Evolutionary conservation across 2,113 vertebrate species (phyloP), one percentile per base, ranked within the genome.

Genomic region (Phycodurus eques): DNA sequence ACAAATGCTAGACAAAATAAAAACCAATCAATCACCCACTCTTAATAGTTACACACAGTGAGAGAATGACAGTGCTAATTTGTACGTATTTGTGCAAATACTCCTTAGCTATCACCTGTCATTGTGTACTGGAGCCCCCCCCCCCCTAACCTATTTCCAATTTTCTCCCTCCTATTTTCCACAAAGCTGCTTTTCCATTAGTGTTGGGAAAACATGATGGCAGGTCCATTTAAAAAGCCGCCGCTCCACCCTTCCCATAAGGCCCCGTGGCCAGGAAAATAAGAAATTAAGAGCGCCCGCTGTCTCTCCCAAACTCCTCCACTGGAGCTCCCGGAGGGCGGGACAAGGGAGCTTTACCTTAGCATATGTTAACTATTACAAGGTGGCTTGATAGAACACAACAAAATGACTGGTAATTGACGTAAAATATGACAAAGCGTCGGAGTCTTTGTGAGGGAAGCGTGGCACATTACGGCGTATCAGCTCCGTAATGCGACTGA

Each of bases 361-460:
- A 96, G 94, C 96, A 96, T 98, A 98, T 97, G 96, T 93, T 97
- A 96, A 97, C 95, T 94, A 95, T 97, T 96, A 96, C 94, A 96
- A 95, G 94, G 96, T 95, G 95, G 94, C 93, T 94, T 97, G 96
- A 96, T 98, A 94, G 95, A 95, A 95, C 94, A 96, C 96, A 98
- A 95, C 95, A 93, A 94, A 96, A 96, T 96, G 94, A 95, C 94
- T 95, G 93, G 94, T 98, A 98, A 98, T 95, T 98, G 96, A 98
- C 96, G 96, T 96, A 97, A 98, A 97, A 98, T 96, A 97, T 98
- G 97, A 98, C 96, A 98, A 96, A 98, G 95, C 95, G 95, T 96
- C 95, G 94, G 95, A 96, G 95, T 95, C 95, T 96, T 95, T 96
- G 91, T 96, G 94, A 95, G 95, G 95, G 98, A 96, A 96, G 96